These are phyloP conservation scores for Heliconius hortense DNA, from an alignment of 2,888 invertebrate species.

Conservation along the genomic window DNA sequence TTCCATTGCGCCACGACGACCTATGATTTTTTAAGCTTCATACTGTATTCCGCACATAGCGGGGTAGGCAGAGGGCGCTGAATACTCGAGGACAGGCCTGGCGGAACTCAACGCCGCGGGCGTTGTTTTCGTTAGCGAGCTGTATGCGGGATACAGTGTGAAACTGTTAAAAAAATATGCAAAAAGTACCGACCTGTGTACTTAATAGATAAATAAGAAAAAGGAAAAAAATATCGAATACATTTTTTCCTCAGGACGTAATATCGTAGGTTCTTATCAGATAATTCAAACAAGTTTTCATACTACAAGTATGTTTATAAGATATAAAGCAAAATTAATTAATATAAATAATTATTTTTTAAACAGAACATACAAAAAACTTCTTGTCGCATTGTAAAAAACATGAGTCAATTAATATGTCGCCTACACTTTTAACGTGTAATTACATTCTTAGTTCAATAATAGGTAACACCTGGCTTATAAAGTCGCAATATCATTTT, in stretches of 20 bases:
- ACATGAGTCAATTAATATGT: slow-evolving; percentile 27
- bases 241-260: background rate
- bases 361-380: background rate
- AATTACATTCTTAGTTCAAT: slow-evolving; percentile 23
- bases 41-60: too few species aligned
- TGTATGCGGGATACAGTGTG: background rate
- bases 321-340: background rate
- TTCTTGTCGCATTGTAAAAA: slow-evolving; percentile 9
- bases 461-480: slow-evolving; percentile 19
- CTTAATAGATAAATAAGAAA: background rate
- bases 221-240: background rate
- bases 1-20: too few species aligned
- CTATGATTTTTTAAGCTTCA: too few species aligned
- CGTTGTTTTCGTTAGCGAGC: too few species aligned
- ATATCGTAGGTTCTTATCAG: background rate
- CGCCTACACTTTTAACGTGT: slow-evolving; percentile 30
- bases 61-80: too few species aligned
- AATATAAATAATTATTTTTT: slow-evolving; percentile 11
- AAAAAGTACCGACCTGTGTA: background rate
- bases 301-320: background rate
- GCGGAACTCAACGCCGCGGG: too few species aligned
- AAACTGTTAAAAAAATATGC: background rate
- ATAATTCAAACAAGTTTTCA: background rate
- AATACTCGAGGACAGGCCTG: too few species aligned
- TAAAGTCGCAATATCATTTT: background rate